Evolutionary conservation across 2,888 invertebrate genomes (phyloP).

Genomic region (Seira ritae): DNA sequence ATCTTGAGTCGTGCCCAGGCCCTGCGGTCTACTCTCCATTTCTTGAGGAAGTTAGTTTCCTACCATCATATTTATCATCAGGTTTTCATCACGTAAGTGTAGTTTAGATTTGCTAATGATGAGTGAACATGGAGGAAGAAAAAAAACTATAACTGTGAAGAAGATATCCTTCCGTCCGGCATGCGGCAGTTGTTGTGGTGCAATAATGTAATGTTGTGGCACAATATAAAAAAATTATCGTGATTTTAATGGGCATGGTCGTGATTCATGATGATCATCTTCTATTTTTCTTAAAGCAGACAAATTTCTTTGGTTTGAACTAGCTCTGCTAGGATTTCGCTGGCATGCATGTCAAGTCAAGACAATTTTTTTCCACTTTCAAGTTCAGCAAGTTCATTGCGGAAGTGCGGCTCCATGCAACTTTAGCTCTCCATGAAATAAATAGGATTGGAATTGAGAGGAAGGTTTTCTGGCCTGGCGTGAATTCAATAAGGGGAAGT

Average conservation of each 20-base stretch:
- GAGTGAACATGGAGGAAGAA: no score
- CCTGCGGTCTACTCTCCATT: neutral
- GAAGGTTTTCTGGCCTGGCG: neutral
- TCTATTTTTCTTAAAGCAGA: neutral
- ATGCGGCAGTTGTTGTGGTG: no score
- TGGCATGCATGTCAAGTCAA: no score
- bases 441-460: no score
- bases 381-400: conserved; percentile 64
- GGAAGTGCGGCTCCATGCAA: conserved; percentile 47
- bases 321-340: no score
- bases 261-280: neutral
- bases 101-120: no score
- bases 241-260: neutral
- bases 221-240: neutral
- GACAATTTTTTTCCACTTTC: conserved; percentile 29
- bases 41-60: neutral
- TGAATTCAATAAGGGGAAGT: neutral
- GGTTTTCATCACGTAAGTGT: no score
- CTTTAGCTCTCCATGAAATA: conserved; percentile 1
- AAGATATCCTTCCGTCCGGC: no score
- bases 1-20: no score
- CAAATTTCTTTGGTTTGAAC: neutral
- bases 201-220: neutral
- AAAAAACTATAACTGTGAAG: no score
- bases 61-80: no score